Evolutionary conservation across 2,888 invertebrate genomes (phyloP).

Genomic region (Scrobipalpa costella): DNA sequence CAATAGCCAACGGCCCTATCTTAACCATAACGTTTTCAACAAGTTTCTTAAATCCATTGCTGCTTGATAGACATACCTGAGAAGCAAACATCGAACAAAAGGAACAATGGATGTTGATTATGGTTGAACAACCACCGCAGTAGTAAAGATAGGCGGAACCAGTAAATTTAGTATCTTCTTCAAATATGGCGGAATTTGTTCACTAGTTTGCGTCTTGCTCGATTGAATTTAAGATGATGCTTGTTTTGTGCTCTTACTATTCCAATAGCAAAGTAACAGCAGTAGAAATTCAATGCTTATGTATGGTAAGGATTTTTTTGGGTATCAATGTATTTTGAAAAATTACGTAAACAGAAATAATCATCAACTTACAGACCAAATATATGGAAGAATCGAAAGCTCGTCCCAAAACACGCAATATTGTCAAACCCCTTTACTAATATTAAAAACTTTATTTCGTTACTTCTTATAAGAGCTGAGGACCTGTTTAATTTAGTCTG

Average conservation of each 20-base stretch:
- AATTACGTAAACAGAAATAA: too few species aligned
- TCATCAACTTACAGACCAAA: too few species aligned
- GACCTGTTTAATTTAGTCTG: too few species aligned
- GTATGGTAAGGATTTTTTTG: too few species aligned
- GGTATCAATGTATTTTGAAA: too few species aligned
- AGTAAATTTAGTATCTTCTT: slow-evolving; percentile 33
- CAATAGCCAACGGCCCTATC: slow-evolving; percentile 33
- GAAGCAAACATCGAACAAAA: background rate
- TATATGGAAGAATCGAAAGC: background rate
- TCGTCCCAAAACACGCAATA: background rate
- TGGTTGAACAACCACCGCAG: background rate
- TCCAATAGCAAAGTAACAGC: background rate
- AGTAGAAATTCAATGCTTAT: too few species aligned
- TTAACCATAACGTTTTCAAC: background rate
- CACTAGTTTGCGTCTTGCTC: slow-evolving; percentile 11
- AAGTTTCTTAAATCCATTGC: background rate
- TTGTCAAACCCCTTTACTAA: too few species aligned
- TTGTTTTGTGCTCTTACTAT: background rate
- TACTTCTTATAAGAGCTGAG: too few species aligned
- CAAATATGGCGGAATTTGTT: slow-evolving; percentile 27
- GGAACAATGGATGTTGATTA: background rate
- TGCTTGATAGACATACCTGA: background rate
- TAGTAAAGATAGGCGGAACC: background rate
- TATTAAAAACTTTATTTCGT: too few species aligned
- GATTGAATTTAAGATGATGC: background rate